These are phyloP conservation scores for Neodiprion virginianus DNA, from an alignment of 1,140 invertebrate species.

Conservation along the genomic window DNA sequence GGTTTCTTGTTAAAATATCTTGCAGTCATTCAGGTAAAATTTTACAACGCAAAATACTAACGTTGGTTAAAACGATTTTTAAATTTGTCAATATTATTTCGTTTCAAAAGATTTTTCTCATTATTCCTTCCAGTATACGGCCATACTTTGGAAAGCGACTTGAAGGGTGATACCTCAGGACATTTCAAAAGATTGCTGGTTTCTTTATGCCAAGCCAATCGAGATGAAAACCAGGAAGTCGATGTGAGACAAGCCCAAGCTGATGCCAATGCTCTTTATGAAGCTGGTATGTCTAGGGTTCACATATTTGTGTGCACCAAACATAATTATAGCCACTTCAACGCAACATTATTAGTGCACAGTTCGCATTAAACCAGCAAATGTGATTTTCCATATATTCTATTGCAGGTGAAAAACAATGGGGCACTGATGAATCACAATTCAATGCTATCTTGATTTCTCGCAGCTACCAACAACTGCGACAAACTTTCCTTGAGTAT, in stretches of 20 bases:
- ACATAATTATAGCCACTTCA: no score
- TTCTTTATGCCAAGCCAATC: constrained; percentile 80
- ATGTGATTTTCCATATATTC: constrained; percentile 18
- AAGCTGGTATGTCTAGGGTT: constrained; percentile 63
- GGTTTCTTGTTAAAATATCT: no score
- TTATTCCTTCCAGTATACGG: constrained; percentile 75
- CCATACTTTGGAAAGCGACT: constrained; percentile 83
- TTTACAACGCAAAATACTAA: no score
- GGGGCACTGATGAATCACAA: constrained; percentile 75
- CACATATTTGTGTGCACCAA: neutral
- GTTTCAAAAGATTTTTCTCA: neutral
- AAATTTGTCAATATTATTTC: neutral
- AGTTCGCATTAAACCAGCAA: neutral
- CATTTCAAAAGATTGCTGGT: constrained; percentile 91
- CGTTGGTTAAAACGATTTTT: no score
- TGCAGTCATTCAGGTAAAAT: no score
- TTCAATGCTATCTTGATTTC: constrained; percentile 71
- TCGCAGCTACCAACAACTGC: constrained; percentile 69
- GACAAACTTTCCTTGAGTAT: constrained; percentile 70
- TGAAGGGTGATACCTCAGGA: constrained; percentile 94
- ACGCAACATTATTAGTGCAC: neutral
- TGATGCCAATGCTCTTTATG: constrained; percentile 66
- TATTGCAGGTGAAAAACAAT: constrained; percentile 64
- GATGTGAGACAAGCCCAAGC: constrained; percentile 58
- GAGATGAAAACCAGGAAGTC: constrained; percentile 79